Evolutionary conservation across 2,797 vertebrate genomes (phyloP).

Genomic region (Diglossa cyanea): DNA sequence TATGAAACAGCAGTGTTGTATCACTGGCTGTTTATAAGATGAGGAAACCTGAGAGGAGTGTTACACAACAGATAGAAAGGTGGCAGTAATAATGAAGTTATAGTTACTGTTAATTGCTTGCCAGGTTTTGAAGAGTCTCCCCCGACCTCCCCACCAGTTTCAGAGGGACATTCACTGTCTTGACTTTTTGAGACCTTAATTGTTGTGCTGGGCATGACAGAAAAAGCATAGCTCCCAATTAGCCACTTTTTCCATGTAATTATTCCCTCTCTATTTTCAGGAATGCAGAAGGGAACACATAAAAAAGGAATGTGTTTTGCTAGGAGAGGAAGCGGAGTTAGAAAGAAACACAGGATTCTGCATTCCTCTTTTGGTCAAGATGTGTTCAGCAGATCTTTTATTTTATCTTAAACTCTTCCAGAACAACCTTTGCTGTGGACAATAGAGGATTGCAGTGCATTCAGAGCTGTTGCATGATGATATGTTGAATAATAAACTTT

Average conservation of each 20-base stretch:
- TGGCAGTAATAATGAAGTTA: background rate
- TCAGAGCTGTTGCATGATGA: background rate
- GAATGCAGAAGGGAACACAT: background rate
- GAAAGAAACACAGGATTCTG: constrained; percentile 10
- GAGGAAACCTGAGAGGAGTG: background rate
- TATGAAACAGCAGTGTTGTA: background rate
- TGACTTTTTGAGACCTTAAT: background rate
- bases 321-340: background rate
- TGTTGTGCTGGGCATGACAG: background rate
- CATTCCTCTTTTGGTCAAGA: constrained; percentile 37
- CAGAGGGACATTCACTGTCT: background rate
- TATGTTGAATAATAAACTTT: background rate
- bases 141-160: background rate
- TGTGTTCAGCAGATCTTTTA: background rate
- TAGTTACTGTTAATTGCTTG: background rate
- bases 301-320: constrained; percentile 59
- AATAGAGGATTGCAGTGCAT: background rate
- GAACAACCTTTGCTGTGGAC: background rate
- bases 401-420: constrained; percentile 31
- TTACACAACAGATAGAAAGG: background rate
- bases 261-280: constrained; percentile 60
- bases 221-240: constrained; percentile 57
- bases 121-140: background rate
- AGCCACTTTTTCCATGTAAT: constrained; percentile 30
- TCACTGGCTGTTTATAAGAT: background rate